Evolutionary conservation across 2,797 vertebrate genomes (phyloP), one percentile per base, ranked within the genome.

Genomic region (Epinephelus coioides): DNA sequence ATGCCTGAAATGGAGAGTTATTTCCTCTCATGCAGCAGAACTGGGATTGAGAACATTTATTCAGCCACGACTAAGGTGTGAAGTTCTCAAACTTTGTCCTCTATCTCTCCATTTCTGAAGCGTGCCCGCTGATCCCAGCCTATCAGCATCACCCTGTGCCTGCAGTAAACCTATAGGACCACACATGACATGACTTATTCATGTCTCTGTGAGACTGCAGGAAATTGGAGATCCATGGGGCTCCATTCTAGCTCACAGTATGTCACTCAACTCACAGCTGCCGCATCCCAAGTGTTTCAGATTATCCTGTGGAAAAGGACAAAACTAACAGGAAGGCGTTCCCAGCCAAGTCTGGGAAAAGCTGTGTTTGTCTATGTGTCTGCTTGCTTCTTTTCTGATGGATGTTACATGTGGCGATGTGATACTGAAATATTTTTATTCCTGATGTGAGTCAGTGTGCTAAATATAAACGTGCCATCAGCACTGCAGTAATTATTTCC

Each of bases 141-240:
- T 17, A 63, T 81, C 73, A 69, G 69, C 62, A 67, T 64, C 69
- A 54, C 27, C 51, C 56, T 83, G 71, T 56, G 15, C 50, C 73
- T 74, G 69, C 73, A 80, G 88, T 81, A 79, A 86, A 78, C 60
- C 85, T 86, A 87, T 78, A 90, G 76, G 69, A 81, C 64, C 65
- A 73, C 69, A 79, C 55, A 70, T 55, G 70, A 27, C 82, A 86
- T 92, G 65, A 92, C 70, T 93, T 87, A 91, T 93, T 94, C 63
- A 92, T 85, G 82, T 75, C 21, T 73, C 74, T 83, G 59, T 62
- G 79, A 88, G 84, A 82, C 85, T 78, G 67, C 25, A 51, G 75
- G 88, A 83, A 87, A 92, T 30, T 60, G 75, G 91, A 91, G 88
- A 89, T 74, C 62, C 53, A 51, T 47, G 7, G 6, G 43, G 46